Evolutionary conservation across 1,140 invertebrate genomes (phyloP).

Genomic region (Drosophila saltans): DNA sequence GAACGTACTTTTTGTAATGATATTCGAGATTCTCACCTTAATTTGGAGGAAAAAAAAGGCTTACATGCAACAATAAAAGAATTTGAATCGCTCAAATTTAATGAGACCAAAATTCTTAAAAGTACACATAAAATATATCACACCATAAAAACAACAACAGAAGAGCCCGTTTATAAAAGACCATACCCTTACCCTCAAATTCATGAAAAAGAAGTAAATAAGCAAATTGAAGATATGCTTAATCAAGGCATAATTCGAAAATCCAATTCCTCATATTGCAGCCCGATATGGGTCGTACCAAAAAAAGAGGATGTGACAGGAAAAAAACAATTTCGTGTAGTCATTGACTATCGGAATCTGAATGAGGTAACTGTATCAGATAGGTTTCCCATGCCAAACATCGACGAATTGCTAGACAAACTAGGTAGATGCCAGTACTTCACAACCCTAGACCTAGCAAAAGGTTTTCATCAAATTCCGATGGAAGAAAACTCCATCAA

Average conservation of each 20-base stretch:
- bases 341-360: neutral
- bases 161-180: too few relatives aligned
- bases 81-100: too few relatives aligned
- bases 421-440: too few relatives aligned
- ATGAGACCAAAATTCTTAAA: too few relatives aligned
- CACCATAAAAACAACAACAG: too few relatives aligned
- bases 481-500: too few relatives aligned
- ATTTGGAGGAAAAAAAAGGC: neutral
- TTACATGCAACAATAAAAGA: too few relatives aligned
- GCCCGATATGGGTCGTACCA: constrained; percentile 2
- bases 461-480: too few relatives aligned
- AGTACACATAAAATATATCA: too few relatives aligned
- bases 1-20: neutral
- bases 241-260: neutral
- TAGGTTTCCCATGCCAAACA: neutral
- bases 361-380: neutral
- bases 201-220: neutral
- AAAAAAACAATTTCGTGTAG: neutral
- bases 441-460: too few relatives aligned
- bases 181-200: too few relatives aligned
- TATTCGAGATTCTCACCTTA: neutral
- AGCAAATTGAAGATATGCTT: neutral
- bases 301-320: neutral
- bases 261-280: neutral
- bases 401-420: neutral